Evolutionary conservation across 2,797 vertebrate species (phyloP), one percentile per base, ranked within the genome.

Genomic region (Oreochromis grahami): DNA sequence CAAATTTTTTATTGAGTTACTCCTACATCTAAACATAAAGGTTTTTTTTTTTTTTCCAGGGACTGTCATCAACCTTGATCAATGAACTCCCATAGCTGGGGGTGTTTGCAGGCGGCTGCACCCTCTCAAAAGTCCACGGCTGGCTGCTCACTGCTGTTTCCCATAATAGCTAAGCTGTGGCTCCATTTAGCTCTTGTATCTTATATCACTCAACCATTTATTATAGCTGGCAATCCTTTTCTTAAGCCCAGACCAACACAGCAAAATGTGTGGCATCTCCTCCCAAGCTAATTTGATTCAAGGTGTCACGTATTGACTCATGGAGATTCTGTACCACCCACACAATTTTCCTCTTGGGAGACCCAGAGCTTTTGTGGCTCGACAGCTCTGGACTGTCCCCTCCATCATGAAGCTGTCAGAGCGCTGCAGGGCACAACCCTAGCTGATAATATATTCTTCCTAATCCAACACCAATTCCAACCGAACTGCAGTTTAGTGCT

Each of bases 321-420:
- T 55, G 87, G 83, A 81, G 88, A 89, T 84, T 86, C 77, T 36
- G 74, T 51, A 14, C 65, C 86, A 24, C 88, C 87, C 86, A 92
- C 86, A 78, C 84, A 15, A 87, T 88, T 86, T 83, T 86, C 63
- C 88, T 88, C 93, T 19, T 12, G 74, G 89, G 89, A 90, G 84
- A 80, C 41, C 3, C 8, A 17, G 82, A 85, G 80, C 82, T 81
- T 88, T 79, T 85, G 85, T 53, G 84, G 78, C 78, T 74, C 36
- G 79, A 85, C 88, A 86, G 88, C 84, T 84, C 82, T 17, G 82
- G 84, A 87, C 86, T 15, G 77, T 85, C 88, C 85, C 84, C 81
- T 84, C 91, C 77, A 76, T 91, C 88, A 86, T 45, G 56, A 77
- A 87, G 45, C 87, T 88, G 88, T 88, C 88, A 87, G 56, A 79